These are phyloP conservation scores for Oreocharis arfaki DNA, from an alignment of 2,113 vertebrate genomes.

Conservation along the genomic window DNA sequence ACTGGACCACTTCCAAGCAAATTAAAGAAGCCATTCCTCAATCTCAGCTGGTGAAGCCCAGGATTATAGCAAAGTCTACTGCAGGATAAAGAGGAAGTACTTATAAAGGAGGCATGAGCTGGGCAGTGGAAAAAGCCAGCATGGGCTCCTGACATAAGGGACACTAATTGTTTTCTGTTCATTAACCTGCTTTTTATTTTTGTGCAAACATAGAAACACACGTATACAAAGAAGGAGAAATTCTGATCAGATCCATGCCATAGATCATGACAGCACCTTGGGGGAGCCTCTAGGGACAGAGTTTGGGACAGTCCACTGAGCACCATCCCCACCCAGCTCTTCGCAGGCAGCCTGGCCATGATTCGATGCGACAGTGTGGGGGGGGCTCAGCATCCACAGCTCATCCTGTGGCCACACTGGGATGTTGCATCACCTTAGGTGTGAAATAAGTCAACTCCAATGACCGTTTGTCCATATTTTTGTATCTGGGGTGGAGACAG, in stretches of 20 bases:
- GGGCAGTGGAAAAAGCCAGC: not conserved
- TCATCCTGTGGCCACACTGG: not conserved
- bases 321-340: not conserved
- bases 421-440: not conserved
- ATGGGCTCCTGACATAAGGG: not conserved
- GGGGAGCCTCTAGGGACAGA: not conserved
- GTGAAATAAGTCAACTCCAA: not conserved
- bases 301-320: not conserved
- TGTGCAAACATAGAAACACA: not conserved
- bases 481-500: not conserved
- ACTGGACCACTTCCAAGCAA: constrained; percentile 51
- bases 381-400: not conserved
- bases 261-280: not conserved
- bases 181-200: not conserved
- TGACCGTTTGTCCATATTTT: not conserved
- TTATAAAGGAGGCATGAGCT: not conserved
- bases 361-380: not conserved
- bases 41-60: constrained; percentile 2
- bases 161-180: not conserved
- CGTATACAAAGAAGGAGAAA: not conserved
- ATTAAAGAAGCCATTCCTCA: constrained; percentile 52
- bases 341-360: not conserved
- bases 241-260: not conserved
- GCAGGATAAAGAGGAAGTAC: not conserved
- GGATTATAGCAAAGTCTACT: constrained; percentile 23